These are phyloP conservation scores for Herpetotheres cachinnans DNA, from an alignment of 2,113 vertebrate genomes.

Conservation along the genomic window DNA sequence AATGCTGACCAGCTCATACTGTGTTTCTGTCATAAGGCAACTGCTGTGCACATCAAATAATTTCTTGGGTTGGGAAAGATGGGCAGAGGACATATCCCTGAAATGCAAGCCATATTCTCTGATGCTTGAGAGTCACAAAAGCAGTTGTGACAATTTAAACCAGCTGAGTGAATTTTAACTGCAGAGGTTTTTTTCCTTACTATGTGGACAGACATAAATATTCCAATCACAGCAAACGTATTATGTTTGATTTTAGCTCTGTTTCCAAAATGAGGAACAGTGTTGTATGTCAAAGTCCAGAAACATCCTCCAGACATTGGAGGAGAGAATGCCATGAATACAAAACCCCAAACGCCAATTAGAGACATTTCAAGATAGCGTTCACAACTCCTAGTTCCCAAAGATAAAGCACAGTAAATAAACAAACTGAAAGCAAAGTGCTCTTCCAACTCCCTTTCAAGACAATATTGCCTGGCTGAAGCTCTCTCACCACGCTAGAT, in stretches of 20 bases:
- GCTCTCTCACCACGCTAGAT: background rate
- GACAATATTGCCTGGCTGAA: background rate
- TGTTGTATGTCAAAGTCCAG: background rate
- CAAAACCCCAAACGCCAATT: background rate
- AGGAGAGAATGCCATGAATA: background rate
- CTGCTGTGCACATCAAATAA: background rate
- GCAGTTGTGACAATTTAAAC: background rate
- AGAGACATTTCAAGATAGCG: background rate
- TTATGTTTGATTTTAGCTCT: background rate
- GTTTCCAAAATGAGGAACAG: background rate
- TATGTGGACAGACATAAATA: fast-evolving
- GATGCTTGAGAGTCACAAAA: background rate
- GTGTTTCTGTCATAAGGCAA: background rate
- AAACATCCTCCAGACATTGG: background rate
- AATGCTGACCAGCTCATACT: background rate
- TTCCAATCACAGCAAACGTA: background rate
- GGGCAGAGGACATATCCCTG: fast-evolving
- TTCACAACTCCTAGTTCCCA: background rate
- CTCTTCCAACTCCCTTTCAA: background rate
- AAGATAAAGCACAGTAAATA: background rate
- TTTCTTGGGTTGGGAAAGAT: background rate
- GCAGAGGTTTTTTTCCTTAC: background rate
- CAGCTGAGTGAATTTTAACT: background rate
- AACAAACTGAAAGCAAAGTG: background rate
- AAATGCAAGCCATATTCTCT: background rate